Evolutionary conservation across 1,140 invertebrate species (phyloP), one percentile per base, ranked within the genome.

Genomic region (Musca vetustissima): DNA sequence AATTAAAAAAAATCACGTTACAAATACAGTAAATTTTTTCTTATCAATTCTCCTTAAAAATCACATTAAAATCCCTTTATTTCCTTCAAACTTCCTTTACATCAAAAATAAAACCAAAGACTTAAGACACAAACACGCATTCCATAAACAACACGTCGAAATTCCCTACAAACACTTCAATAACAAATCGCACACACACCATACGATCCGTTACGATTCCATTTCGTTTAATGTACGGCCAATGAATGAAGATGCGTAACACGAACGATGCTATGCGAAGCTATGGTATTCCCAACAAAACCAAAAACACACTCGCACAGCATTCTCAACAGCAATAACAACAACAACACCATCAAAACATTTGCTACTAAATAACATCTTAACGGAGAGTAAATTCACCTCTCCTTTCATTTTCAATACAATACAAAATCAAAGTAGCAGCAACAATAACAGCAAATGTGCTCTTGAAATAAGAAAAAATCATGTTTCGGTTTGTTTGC

Each of bases 171-270:
- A 53, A 9, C 7, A 9, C 48, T 11, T 49, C 48, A n/a, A 14
- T 49, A 13, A 47, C 43, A 47, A 47, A 47, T n/a, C n/a, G n/a
- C n/a, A n/a, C 15, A 14, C 13, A 6, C n/a, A n/a, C 15, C 48
- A 49, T n/a, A 49, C 15, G n/a, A 52, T 19, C 57, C 57, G 57
- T 13, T 19, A n/a, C 6, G 11, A 14, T 61, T 61, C 21, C 28
- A 49, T 9, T 19, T 14, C n/a, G 57, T 61, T 61, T 61, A 21
- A 61, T 19, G 36, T 36, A 19, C 36, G n/a, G 36, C 57, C n/a
- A 61, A 61, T 61, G 57, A 61, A 61, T 61, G 57, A 61, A 61
- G 57, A 61, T 61, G 57, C 57, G 17, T 43, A 28, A 28, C 57
- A 19, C 19, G 11, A 43, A 19, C 13, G 17, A 19, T 8, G 3